Base-by-base conservation (phyloP, 2,113 vertebrate genomes). In the Petrocephalus zakoni region DNA sequence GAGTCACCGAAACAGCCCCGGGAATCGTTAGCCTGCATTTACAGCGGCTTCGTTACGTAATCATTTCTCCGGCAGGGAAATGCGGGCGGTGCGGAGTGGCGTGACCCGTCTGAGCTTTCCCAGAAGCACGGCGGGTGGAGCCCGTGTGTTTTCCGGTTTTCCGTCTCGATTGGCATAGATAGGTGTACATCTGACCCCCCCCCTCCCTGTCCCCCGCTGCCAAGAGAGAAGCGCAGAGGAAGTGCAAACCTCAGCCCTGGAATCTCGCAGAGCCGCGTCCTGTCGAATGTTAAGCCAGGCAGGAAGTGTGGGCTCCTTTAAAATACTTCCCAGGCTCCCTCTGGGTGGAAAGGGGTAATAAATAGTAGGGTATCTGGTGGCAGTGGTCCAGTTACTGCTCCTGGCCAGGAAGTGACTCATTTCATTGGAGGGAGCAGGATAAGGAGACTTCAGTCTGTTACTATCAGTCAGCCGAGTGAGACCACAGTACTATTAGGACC, bases 381-480 rank as follows among this genome's bases (percentile, higher is more conserved):
- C 94, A 52, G 90, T 83, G 6, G 92, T 95, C 95, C 95, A 95
- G 94, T 93, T 92, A 94, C 93, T 90, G 85, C 93, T 86, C 88
- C 90, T 96, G 95, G 95, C 93, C 94, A 95, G 95, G 94, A 95
- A 94, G 93, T 95, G 93, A 91, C 93, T 95, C 92, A 94, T 93
- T 94, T 96, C 95, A 95, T 94, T 93, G 94, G 94, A 95, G 94
- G 95, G 91, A 87, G 53, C 91, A 91, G 92, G 89, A 90, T 92
- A 92, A 94, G 94, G 94, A 93, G 94, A 94, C 93, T 96, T 96
- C 94, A 94, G 93, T 96, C 91, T 95, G 94, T 96, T 95, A 97
- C 97, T 97, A 96, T 96, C 96, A 97, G 93, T 92, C 94, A 95
- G 94, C 93, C 93, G 95, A 97, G 95, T 96, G 93, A 95, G 97